Conservation (phyloP, 2,888 invertebrate species). For the Malthinus flaveolus region DNA sequence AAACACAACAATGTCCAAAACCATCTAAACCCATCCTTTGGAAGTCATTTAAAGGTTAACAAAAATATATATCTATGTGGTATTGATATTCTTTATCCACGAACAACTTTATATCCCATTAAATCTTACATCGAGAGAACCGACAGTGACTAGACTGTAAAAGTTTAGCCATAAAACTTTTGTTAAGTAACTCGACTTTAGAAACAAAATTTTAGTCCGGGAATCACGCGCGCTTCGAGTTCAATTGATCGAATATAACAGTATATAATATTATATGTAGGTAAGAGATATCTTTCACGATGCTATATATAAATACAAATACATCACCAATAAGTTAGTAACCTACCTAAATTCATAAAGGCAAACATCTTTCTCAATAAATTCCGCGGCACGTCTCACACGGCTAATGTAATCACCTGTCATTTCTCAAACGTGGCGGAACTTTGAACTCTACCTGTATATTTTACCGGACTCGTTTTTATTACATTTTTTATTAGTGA, state of each 20-base stretch:
- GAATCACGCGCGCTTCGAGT: slow-evolving; percentile 9
- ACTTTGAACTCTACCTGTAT: slow-evolving; percentile 33
- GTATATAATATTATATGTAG: slow-evolving; percentile 4
- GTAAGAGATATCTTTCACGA: no score
- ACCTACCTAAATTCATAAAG: slow-evolving; percentile 26
- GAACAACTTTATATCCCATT: slow-evolving; percentile 9
- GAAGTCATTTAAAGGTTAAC: slow-evolving; percentile 9
- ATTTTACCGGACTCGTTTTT: slow-evolving; percentile 28
- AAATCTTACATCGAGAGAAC: slow-evolving; percentile 12
- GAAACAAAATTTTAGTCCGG: slow-evolving; percentile 4
- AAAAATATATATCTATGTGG: slow-evolving; percentile 3
- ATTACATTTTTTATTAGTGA: slow-evolving; percentile 28
- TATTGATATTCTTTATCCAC: slow-evolving; percentile 9
- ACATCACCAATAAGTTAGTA: slow-evolving; percentile 19
- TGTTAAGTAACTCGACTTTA: slow-evolving; percentile 9
- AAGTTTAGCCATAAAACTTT: background rate
- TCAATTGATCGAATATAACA: slow-evolving; percentile 15
- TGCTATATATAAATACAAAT: slow-evolving; percentile 9
- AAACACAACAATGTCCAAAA: background rate
- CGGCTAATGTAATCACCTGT: slow-evolving; percentile 33
- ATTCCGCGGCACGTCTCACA: slow-evolving; percentile 37
- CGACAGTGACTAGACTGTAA: slow-evolving; percentile 9
- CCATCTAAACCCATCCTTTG: background rate
- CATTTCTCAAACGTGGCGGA: slow-evolving; percentile 36
- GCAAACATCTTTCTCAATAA: slow-evolving; percentile 38